Base-by-base conservation (phyloP, 2,797 vertebrate genomes). In the Heliangelus exortis region DNA sequence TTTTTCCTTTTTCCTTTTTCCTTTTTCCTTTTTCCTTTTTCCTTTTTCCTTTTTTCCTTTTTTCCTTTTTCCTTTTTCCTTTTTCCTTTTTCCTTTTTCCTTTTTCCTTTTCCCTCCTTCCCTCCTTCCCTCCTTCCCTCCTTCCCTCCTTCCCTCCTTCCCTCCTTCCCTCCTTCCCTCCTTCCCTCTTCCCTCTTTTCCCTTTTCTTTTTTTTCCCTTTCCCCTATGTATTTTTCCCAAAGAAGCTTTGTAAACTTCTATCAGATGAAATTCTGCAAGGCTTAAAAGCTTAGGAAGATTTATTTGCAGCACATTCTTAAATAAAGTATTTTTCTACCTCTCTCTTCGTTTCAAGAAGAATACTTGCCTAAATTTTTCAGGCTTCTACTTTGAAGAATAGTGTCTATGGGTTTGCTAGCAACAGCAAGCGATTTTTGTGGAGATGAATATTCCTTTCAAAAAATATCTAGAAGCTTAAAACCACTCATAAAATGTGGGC, bases 381-480 rank as follows among this genome's bases (percentile, higher is more conserved):
- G 63, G 41, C 43, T 91, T 29, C 41, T 59, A 1, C 81, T 75
- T 78, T 71, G 68, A 92, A 90, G 69, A 89, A 83, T 68, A 33
- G 6, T 73, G 58, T 65, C 68, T 78, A 5, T 92, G 92, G 76
- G 48, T n/a, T 82, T 65, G 51, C 48, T 74, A 71, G 58, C 31
- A 58, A 39, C 33, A 2, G 71, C 29, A 58, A 65, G 65, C 0
- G 1, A 21, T 87, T 91, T 81, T 79, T 59, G 58, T 79, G 62
- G 68, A 85, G 65, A 92, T 75, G 53, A 92, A 84, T 74, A 55
- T 95, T 93, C 65, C 36, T 78, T 96, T 93, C 63, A 81, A 39
- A 89, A 89, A 58, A 19, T 73, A 73, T 51, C 62, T 41, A 41
- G 36, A 84, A 95, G 84, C 74, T 83, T 90, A 78, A 82, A 91